Conservation (phyloP, 2,797 vertebrate species). For the Bucorvus abyssinicus region DNA sequence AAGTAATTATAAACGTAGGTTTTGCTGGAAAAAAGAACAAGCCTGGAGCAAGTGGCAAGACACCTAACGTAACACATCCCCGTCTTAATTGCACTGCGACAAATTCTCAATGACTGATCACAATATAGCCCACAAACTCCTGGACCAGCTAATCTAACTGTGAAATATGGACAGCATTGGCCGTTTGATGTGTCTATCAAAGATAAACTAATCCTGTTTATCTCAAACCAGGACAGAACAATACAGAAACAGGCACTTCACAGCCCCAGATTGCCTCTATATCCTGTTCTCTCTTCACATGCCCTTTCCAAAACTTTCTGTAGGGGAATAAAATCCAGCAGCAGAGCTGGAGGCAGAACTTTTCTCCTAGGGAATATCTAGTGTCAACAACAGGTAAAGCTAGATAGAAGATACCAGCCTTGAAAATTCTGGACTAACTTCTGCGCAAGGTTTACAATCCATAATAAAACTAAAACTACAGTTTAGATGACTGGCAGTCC, state of each 20-base stretch:
- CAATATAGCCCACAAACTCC: background rate
- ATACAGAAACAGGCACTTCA: background rate
- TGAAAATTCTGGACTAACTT: background rate
- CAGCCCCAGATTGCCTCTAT: background rate
- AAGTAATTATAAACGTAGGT: background rate
- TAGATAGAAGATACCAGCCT: background rate
- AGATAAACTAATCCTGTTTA: too few relatives aligned
- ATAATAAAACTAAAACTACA: background rate
- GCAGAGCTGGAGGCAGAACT: background rate
- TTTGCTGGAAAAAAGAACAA: background rate
- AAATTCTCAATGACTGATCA: background rate
- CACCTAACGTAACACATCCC: background rate
- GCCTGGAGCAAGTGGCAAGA: background rate
- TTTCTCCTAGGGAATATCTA: background rate
- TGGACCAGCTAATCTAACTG: background rate
- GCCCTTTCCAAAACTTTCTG: background rate
- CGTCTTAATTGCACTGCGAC: background rate
- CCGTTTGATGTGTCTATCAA: too few relatives aligned
- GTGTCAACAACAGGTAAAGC: background rate
- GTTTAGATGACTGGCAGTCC: background rate
- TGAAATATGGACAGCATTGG: background rate
- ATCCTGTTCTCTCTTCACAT: background rate
- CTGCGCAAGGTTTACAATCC: background rate
- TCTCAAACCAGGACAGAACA: background rate
- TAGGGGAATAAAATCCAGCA: background rate